A percentile compares a stretch with the other conserved stretches of the same genome.
Conservation (phyloP, 2,113 vertebrate species). For the Crotalus viridis region DNA sequence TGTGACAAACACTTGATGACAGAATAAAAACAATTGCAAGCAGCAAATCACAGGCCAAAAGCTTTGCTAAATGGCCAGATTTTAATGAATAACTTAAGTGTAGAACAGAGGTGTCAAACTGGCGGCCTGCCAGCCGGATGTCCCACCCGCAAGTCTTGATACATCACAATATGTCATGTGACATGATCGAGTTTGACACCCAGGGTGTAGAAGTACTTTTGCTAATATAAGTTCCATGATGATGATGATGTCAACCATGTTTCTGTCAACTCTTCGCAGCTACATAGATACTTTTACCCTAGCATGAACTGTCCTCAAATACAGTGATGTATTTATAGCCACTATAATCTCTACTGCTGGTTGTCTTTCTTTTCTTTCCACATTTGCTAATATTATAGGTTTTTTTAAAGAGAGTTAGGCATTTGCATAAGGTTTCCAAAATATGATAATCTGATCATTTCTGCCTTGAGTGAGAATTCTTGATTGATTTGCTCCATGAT, state of each 20-base stretch:
- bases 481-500: neutral
- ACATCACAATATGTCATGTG: no score
- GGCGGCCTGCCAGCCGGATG: no score
- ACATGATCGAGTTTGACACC: no score
- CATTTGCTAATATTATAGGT: neutral
- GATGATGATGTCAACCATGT: neutral
- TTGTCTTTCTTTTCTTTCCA: neutral
- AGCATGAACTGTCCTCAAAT: neutral
- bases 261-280: neutral
- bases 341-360: neutral
- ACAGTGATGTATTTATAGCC: neutral
- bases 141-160: no score
- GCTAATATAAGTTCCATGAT: conserved; percentile 1
- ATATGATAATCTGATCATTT: neutral
- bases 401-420: neutral
- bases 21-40: conserved; percentile 26
- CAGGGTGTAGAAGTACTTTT: neutral
- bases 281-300: neutral
- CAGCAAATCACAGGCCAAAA: conserved; percentile 33
- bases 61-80: conserved; percentile 23
- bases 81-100: conserved; percentile 27
- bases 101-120: no score
- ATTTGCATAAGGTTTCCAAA: neutral
- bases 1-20: conserved; percentile 24
- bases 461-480: neutral